Evolutionary conservation across 2,113 vertebrate genomes (phyloP).

Genomic region (Delphinapterus leucas): DNA sequence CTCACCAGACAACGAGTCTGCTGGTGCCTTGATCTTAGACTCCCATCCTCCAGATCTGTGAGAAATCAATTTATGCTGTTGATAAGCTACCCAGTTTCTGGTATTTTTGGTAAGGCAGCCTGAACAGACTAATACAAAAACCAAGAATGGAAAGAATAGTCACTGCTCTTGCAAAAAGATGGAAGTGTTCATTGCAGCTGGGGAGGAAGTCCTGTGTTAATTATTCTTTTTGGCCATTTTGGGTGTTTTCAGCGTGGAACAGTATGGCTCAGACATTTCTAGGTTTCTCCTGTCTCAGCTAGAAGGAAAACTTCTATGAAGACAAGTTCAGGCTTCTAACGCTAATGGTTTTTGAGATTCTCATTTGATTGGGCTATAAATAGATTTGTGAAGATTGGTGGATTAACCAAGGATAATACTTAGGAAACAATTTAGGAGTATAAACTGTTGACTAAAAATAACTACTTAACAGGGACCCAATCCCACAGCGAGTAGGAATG

Average conservation of each 20-base stretch:
- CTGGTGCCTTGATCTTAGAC: neutral
- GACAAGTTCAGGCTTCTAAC: neutral
- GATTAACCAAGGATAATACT: constrained; percentile 21
- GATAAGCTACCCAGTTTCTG: neutral
- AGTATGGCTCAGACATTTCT: neutral
- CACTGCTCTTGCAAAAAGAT: neutral
- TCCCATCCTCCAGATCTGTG: neutral
- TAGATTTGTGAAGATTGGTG: constrained; percentile 10
- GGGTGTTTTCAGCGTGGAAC: neutral
- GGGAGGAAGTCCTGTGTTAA: rapidly evolving
- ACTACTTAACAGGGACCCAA: constrained; percentile 14
- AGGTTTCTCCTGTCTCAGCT: neutral
- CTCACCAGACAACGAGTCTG: neutral
- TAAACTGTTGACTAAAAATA: constrained; percentile 72
- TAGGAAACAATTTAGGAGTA: constrained; percentile 52
- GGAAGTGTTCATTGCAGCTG: rapidly evolving
- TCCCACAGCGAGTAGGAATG: neutral
- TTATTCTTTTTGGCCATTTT: neutral
- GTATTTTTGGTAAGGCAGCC: neutral
- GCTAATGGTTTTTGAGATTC: neutral
- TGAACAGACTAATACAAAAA: neutral
- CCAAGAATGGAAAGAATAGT: neutral
- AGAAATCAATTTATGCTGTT: neutral
- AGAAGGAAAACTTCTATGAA: neutral
- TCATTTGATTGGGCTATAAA: constrained; percentile 39